A percentile compares a stretch with the other conserved stretches of the same genome.
Evolutionary conservation across 2,888 invertebrate species (phyloP).

Genomic region (Caenorhabditis wallacei): DNA sequence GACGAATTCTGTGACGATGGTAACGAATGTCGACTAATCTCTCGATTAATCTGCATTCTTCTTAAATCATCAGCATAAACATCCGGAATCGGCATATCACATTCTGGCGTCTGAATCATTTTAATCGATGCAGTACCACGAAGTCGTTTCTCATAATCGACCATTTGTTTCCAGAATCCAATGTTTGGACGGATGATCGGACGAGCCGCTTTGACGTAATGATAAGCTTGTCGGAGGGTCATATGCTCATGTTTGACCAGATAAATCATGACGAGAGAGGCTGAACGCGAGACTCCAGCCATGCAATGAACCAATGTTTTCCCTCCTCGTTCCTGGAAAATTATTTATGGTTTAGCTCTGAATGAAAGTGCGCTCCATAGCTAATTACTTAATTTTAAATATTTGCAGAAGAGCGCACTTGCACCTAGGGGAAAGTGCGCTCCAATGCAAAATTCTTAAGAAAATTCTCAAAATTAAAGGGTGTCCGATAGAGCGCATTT

Average conservation of each 20-base stretch:
- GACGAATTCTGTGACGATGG: constrained; percentile 17
- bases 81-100: constrained; percentile 81
- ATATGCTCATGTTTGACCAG: constrained; percentile 91
- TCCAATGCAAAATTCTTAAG: no score
- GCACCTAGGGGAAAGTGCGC: no score
- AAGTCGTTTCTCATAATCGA: constrained; percentile 88
- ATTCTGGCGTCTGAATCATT: constrained; percentile 80
- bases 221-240: constrained; percentile 86
- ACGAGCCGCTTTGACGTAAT: constrained; percentile 86
- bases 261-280: constrained; percentile 91
- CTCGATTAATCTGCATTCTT: constrained; percentile 60
- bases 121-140: constrained; percentile 70
- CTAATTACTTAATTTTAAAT: no score
- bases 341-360: no score
- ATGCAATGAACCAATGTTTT: constrained; percentile 92
- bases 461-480: no score
- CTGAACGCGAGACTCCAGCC: constrained; percentile 92
- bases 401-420: neutral
- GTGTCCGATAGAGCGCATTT: no score
- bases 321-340: constrained; percentile 85
- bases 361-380: no score
- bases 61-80: constrained; percentile 79
- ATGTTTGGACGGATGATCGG: constrained; percentile 92
- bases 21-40: constrained; percentile 37
- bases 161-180: constrained; percentile 93